These are phyloP conservation scores for Bombyx mandarina DNA, from an alignment of 1,140 invertebrate genomes.

Conservation along the genomic window DNA sequence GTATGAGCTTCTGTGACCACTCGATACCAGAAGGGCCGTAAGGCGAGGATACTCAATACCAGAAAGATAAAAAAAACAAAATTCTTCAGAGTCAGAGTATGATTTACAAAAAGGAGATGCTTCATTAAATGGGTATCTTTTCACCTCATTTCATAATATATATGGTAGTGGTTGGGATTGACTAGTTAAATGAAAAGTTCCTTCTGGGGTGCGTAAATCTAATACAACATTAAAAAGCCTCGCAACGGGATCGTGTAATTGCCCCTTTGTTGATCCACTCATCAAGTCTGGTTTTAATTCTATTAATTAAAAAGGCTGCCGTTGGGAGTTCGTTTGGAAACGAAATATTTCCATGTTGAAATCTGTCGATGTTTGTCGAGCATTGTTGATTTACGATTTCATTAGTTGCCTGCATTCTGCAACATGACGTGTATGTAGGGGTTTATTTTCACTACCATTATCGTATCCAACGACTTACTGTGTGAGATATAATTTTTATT, in stretches of 20 bases:
- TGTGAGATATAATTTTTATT: conserved; percentile 6
- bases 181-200: no score
- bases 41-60: no score
- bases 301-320: conserved; percentile 38
- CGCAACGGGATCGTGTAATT: conserved; percentile 10
- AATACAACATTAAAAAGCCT: no score
- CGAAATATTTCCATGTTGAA: conserved; percentile 46
- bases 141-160: no score
- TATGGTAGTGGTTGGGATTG: no score
- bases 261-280: conserved; percentile 19
- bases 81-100: no score
- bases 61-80: no score
- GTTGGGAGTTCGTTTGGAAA: conserved; percentile 33
- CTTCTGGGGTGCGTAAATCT: no score
- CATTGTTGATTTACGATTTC: conserved; percentile 65
- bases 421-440: conserved; percentile 21
- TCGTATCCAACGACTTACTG: background rate
- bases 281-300: conserved; percentile 29
- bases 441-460: conserved; percentile 1
- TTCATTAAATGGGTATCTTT: no score
- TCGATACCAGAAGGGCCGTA: no score
- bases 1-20: no score
- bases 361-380: conserved; percentile 54
- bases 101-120: no score
- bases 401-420: conserved; percentile 40